Evolutionary conservation across 1,140 invertebrate genomes (phyloP), one percentile per base, ranked within the genome.

Genomic region (Cyphomyrmex costatus): DNA sequence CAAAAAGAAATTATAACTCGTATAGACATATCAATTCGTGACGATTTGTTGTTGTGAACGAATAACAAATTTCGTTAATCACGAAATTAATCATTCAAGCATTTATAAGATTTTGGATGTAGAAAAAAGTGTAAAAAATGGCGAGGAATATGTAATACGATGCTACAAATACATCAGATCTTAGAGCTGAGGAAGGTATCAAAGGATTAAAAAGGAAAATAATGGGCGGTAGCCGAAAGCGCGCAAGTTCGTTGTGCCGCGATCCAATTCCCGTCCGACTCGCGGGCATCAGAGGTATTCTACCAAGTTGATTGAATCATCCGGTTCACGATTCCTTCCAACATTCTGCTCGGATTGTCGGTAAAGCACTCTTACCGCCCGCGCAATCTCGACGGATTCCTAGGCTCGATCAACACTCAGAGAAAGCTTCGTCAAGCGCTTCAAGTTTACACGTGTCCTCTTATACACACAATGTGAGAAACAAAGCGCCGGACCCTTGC

Each of bases 351-450:
- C 61, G 30, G 56, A 51, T 68, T 73, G 61, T 73, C 88, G 51
- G 76, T 53, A 66, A 89, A 89, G 77, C 76, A 86, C 71, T 61
- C 70, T 86, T 86, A 79, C 63, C 46, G 14, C 51, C n/a, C 36
- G 46, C 82, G 49, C 87, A 53, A 84, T 78, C 77, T 66, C 63
- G 71, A 56, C 68, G 61, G 86, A 90, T 71, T 88, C 63, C 78
- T 53, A 74, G 71, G 86, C 61, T 88, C 68, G 88, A 90, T 86
- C 73, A 90, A 90, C 89, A 89, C 71, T 88, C 68, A 21, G 53
- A n/a, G 33, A 16, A 33, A 58, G 53, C 53, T 77, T 14, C 27
- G 33, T 33, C 51, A 65, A 42, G 66, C 53, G 71, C 33, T 58
- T 27, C 53, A 71, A 83, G 68, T 83, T 83, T 83, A 74, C 68